Evolutionary conservation across 37 sponge, comb jelly and placozoan genomes (phyloP), one percentile per base, ranked within the genome.

Genomic region (Amphimedon queenslandica): DNA sequence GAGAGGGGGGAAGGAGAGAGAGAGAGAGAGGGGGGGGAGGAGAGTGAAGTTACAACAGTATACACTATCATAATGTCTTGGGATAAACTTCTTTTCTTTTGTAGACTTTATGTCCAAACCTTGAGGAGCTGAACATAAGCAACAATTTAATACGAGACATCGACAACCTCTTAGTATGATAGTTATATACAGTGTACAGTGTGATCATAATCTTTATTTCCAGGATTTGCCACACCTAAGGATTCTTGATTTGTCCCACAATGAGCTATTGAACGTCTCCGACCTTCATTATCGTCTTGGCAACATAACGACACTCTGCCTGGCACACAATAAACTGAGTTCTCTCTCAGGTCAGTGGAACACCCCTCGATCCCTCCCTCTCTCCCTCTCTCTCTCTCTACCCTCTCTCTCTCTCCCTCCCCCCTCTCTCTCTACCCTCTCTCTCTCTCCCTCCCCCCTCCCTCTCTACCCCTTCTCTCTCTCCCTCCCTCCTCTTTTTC

Each of bases 191-290:
- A n/a, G n/a, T n/a, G n/a, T n/a, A n/a, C 21, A 25, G 61, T 25
- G 61, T n/a, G 28, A 25, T 68, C 1, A 3, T 69, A 21, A 1
- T 29, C 20, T 36, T 35, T 70, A 40, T 37, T 51, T 51, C 6
- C 40, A 87, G 87, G 81, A 76, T n/a, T 75, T 79, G 27, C 77
- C 81, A 34, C 64, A 80, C 42, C 63, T 90, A 55, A 39, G 58
- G 39, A 40, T 72, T 1, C 41, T 90, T 40, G 85, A 90, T 42
- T 77, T 90, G 5, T 63, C 76, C 56, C 58, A 80, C 72, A 90
- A 91, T 68, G 73, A 82, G 67, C 74, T 91, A 29, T 37, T 58
- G 25, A 33, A 24, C 20, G 41, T 82, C 2, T 40, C 11, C 2
- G 72, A 77, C 21, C 77, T 85, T 1, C 73, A 80, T 61, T 37